A percentile compares a stretch with the other conserved stretches of the same genome.
phyloP scores from a whole-genome alignment of 1,140 invertebrate species.

The Alviniconcha marisindica region DNA sequence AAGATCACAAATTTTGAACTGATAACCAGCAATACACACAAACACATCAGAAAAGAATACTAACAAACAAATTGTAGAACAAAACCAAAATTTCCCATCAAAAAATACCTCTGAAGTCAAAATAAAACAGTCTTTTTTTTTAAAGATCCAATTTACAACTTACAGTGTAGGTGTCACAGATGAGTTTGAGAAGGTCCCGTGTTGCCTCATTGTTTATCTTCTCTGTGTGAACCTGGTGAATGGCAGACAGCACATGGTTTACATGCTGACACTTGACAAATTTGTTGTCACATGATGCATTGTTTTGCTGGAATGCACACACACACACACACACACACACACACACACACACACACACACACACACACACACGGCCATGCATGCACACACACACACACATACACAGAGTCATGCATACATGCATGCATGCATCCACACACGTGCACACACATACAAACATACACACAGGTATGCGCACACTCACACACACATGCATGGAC shows the following conservation, averaged over 20 bases:
- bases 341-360: not conserved
- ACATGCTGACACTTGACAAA: not conserved
- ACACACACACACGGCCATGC: not conserved
- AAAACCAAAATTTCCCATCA: not conserved
- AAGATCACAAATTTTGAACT: not conserved
- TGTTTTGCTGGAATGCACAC: not conserved
- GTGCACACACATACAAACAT: not conserved
- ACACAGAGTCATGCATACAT: not conserved
- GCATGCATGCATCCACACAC: not conserved
- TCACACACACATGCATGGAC: not conserved
- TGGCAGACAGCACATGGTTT: not conserved
- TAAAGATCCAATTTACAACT: not conserved
- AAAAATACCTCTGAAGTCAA: not conserved
- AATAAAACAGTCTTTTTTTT: not conserved
- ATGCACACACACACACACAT: not conserved
- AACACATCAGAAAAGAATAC: not conserved
- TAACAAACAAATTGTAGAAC: not conserved
- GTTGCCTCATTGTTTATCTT: slow-evolving; percentile 67
- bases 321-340: not conserved
- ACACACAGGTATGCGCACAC: not conserved
- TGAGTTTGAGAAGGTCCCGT: slow-evolving; percentile 60
- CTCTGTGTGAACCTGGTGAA: slow-evolving; percentile 70
- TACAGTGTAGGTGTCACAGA: slow-evolving; percentile 73
- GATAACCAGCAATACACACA: not conserved
- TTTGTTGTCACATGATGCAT: not conserved